Percentiles rank a stretch among this genome's conserved stretches.
Conservation (phyloP, 2,797 vertebrate species). For the Xerus rutilus region DNA sequence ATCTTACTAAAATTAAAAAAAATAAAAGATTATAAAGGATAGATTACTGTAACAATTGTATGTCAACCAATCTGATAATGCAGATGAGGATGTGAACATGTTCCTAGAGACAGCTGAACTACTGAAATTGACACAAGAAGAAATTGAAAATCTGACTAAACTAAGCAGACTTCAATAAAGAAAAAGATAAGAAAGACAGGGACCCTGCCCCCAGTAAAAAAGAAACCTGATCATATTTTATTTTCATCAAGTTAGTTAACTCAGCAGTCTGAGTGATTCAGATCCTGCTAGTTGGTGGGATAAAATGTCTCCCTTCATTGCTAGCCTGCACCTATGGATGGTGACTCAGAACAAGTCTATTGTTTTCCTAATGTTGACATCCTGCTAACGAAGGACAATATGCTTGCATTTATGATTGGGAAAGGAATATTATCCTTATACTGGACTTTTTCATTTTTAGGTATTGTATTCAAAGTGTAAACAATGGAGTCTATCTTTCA, state of each 20-base stretch:
- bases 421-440: neutral
- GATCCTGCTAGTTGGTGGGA: neutral
- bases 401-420: neutral
- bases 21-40: neutral
- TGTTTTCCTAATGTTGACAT: neutral
- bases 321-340: neutral
- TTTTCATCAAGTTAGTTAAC: neutral
- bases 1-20: neutral
- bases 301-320: neutral
- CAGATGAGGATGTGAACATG: neutral
- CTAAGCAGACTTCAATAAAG: neutral
- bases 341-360: neutral
- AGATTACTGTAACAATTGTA: neutral
- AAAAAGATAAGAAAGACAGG: too few relatives aligned
- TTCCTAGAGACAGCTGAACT: neutral
- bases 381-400: neutral
- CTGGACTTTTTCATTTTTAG: neutral
- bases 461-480: neutral
- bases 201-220: too few relatives aligned
- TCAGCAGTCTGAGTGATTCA: neutral
- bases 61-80: neutral
- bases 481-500: neutral
- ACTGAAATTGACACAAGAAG: neutral
- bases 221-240: neutral
- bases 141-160: neutral